Evolutionary conservation across 2,113 vertebrate species (phyloP), one percentile per base, ranked within the genome.

Genomic region (Amphiprion ocellaris): DNA sequence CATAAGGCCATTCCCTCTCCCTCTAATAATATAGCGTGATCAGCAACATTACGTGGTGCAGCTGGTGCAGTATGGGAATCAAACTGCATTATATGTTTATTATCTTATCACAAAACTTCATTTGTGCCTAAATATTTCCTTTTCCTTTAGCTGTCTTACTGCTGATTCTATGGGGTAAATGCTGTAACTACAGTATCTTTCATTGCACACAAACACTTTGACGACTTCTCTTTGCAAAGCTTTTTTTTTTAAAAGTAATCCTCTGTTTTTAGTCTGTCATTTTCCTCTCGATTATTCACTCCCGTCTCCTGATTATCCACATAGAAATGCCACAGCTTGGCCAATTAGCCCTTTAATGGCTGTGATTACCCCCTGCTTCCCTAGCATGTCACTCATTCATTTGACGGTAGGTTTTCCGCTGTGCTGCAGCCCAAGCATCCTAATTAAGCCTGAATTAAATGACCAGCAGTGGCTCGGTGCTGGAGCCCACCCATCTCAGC

Each of bases 301-400:
- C 30, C 44, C 28, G 37, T 79, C 72, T 82, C 59, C 79, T 78
- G 61, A 78, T 92, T 79, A 91, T 90, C 80, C 58, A 77, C 80
- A 62, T 56, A 81, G 88, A 83, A 87, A 90, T 90, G 81, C 80
- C 77, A 77, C 61, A 68, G 87, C 78, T 87, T 67, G 66, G 85
- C 85, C 90, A 93, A 92, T 94, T 93, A 93, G 87, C 49, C 61
- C 76, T 24, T 70, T 92, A 92, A 93, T 91, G 82, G 74, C 81
- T 39, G 54, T 75, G 84, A 91, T 90, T 82, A 87, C 79, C 86
- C 81, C 87, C 87, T 59, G 39, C 72, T 81, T 79, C 79, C 46
- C 49, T 2, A 19, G 67, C 72, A 74, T 88, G 91, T 82, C 89
- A 85, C 82, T 92, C 84, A 88, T 83, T 90, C 80, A 83, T 82